A percentile compares a stretch with the other conserved stretches of the same genome.
phyloP scores from a whole-genome alignment of 2,888 invertebrate species.

The Mythimna loreyi region DNA sequence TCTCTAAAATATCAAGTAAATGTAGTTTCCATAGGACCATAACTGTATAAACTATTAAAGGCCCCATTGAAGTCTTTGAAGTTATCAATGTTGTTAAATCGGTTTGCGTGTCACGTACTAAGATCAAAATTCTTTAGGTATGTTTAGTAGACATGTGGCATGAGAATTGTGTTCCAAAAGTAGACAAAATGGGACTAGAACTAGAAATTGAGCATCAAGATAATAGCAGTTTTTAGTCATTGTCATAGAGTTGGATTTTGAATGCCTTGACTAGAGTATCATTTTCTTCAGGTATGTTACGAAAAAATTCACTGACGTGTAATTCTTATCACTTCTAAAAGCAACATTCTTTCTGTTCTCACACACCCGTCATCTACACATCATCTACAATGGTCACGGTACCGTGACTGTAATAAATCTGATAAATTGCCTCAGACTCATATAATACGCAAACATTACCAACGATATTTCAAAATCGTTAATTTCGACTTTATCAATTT shows the following conservation, averaged over 20 bases:
- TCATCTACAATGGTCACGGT: constrained; percentile 15
- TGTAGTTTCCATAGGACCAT: constrained; percentile 48
- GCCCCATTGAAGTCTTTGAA: constrained; percentile 51
- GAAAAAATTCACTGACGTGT: background rate
- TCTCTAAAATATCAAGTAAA: constrained; percentile 37
- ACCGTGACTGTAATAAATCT: constrained; percentile 32
- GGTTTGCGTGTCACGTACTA: constrained; percentile 54
- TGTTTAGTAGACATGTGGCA: constrained; percentile 38
- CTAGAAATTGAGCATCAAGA: background rate
- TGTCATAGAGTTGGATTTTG: background rate
- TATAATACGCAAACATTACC: constrained; percentile 25
- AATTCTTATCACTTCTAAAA: background rate
- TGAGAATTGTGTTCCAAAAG: constrained; percentile 31
- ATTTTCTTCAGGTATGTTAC: background rate
- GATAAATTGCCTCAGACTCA: constrained; percentile 25
- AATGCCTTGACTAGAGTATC: background rate
- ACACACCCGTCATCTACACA: constrained; percentile 5
- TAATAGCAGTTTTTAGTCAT: background rate
- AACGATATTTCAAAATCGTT: constrained; percentile 8
- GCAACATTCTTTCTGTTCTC: constrained; percentile 5
- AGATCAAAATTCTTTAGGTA: constrained; percentile 48
- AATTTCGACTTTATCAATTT: constrained; percentile 16
- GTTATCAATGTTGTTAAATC: constrained; percentile 53
- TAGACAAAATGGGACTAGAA: constrained; percentile 21
- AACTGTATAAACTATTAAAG: constrained; percentile 51